phyloP scores from a whole-genome alignment of 1,140 invertebrate species.

The Bombyx mandarina region DNA sequence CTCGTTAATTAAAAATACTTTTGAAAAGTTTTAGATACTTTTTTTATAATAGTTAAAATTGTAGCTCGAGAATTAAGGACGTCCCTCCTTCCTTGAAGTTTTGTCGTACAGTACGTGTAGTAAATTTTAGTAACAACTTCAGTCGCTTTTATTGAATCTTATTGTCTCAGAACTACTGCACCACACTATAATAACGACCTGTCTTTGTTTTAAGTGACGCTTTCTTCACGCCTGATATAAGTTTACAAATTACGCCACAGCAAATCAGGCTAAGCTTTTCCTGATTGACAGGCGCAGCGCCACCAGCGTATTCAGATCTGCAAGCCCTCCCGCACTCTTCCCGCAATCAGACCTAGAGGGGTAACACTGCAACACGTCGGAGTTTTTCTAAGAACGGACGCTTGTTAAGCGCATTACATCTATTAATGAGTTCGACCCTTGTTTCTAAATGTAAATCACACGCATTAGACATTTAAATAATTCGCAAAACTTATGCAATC shows the following conservation, averaged over 20 bases:
- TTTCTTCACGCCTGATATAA: too few species aligned
- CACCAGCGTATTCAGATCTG: conserved; percentile 33
- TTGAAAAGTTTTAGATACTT: too few species aligned
- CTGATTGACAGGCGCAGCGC: conserved; percentile 46
- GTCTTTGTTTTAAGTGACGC: too few species aligned
- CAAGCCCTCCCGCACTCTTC: conserved; percentile 4
- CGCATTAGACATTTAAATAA: conserved; percentile 47
- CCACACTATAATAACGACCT: too few species aligned
- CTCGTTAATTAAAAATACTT: too few species aligned
- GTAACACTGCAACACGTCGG: conserved; percentile 2
- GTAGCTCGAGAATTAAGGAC: too few species aligned
- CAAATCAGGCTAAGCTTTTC: conserved; percentile 32
- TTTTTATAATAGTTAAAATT: too few species aligned
- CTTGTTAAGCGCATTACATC: conserved; percentile 35
- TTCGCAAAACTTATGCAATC: conserved; percentile 51
- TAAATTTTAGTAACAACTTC: too few species aligned
- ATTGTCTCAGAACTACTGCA: too few species aligned
- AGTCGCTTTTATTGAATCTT: too few species aligned
- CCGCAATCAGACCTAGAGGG: background rate
- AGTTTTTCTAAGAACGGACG: conserved; percentile 27
- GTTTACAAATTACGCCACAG: conserved; percentile 25
- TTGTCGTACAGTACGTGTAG: too few species aligned
- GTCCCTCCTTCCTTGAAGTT: too few species aligned
- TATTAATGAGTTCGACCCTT: conserved; percentile 41
- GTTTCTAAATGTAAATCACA: conserved; percentile 39